Conservation (phyloP, 2,888 invertebrate genomes). For the Dasysyrphus albostriatus region DNA sequence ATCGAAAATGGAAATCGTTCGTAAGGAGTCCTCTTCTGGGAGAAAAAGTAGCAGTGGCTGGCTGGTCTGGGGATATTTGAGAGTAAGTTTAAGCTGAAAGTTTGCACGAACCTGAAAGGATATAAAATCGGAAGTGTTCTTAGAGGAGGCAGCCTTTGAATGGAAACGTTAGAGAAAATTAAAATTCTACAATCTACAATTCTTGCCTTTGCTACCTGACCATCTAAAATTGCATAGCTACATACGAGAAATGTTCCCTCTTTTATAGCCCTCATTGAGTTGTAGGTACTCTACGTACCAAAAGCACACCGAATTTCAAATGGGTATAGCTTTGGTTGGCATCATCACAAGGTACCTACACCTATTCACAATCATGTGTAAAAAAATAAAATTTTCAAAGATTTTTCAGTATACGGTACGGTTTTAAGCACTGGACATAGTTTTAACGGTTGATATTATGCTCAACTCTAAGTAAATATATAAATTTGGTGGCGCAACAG, state of each 20-base stretch:
- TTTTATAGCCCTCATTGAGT: conserved; percentile 1
- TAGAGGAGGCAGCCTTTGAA: conserved; percentile 15
- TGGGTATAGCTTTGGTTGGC: background rate
- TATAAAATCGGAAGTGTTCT: conserved; percentile 53
- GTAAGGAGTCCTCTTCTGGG: conserved; percentile 35
- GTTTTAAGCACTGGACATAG: no score
- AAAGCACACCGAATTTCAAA: background rate
- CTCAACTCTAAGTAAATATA: no score
- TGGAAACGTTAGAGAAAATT: conserved; percentile 56
- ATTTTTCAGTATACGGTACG: no score
- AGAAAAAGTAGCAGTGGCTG: background rate
- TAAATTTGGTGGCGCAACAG: no score
- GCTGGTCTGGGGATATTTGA: background rate
- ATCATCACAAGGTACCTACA: background rate
- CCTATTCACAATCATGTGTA: background rate
- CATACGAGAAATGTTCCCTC: conserved; percentile 3
- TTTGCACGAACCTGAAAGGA: conserved; percentile 40
- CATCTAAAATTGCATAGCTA: conserved; percentile 18
- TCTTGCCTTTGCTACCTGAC: conserved; percentile 64
- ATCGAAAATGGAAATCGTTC: conserved; percentile 61
- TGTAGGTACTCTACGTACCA: background rate
- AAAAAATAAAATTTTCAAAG: background rate
- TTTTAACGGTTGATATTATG: no score
- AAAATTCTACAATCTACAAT: conserved; percentile 57
- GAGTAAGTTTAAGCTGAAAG: conserved; percentile 1